Base-by-base conservation (phyloP, 2,888 invertebrate species). In the Crepidodera aurea region DNA sequence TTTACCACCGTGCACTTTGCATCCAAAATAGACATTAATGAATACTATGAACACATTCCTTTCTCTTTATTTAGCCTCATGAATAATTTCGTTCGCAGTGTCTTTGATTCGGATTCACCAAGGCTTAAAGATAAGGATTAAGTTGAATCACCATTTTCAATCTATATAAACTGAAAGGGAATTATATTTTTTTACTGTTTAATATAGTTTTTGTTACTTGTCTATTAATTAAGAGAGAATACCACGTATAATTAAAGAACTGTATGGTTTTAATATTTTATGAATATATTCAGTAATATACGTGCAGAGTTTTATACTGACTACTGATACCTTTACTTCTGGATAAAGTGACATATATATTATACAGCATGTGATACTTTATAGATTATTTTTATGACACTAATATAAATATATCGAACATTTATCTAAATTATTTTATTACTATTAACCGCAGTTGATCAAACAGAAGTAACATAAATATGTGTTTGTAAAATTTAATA, bases 21-120 rank as follows among this genome's bases (percentile, higher is more conserved):
- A 57, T 57, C 48, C 18, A 40, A 39, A 57, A 29, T 34, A 44
- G 57, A 50, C 25, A 57, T 25, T 53, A 25, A 53, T 53, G 39
- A 25, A 53, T n/a, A 13, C 46, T 16, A 48, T 48, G 37, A 48
- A 18, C 18, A 34, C 32, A 46, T 40, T 50, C 27, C 40, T 57
- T 46, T 57, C 57, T 39, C 57, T 57, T 55, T 55, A 55, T 54
- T 54, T 40, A 42, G 8, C 1, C 18, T 55, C 55, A 32, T 55
- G 55, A 55, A 55, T 42, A 55, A 55, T 44, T 55, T 55, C 13
- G 13, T 55, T 16, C 42, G 29, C 29, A 13, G 10, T 16, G 42
- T 42, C 55, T 55, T 55, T 44, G 42, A 42, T 53, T 53, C 13
- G 7, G 40, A 53, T 53, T 12, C 34, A 13, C 3, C n/a, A 19